Conservation (phyloP, 2,797 vertebrate species). For the Typhlichthys subterraneus region DNA sequence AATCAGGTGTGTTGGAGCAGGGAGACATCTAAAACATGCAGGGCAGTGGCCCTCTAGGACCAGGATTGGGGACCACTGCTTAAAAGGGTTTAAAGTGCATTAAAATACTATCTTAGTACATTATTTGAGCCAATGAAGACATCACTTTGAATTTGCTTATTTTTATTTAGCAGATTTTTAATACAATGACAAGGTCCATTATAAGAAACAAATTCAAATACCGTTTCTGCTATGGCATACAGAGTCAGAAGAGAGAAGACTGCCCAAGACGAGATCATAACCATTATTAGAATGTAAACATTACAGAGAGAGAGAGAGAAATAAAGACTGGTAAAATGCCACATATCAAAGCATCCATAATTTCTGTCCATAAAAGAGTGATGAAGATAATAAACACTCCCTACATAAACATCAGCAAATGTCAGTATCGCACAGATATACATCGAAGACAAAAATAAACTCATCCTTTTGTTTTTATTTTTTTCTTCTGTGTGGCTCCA, state of each 20-base stretch:
- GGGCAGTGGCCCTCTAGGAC: no score
- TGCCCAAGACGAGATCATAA: constrained; percentile 63
- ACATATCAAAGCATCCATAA: constrained; percentile 40
- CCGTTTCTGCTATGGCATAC: constrained; percentile 71
- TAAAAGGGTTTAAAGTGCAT: no score
- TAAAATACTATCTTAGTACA: no score
- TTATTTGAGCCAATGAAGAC: background rate
- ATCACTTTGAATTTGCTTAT: constrained; percentile 60
- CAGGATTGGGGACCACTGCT: no score
- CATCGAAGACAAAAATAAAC: constrained; percentile 75
- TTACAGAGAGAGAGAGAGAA: constrained; percentile 64
- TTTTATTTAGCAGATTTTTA: constrained; percentile 83
- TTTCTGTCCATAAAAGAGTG: constrained; percentile 66
- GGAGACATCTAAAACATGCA: no score
- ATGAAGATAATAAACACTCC: constrained; percentile 67
- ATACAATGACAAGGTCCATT: constrained; percentile 80
- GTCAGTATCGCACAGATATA: constrained; percentile 71
- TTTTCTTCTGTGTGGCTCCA: constrained; percentile 54
- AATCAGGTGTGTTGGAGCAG: no score
- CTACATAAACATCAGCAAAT: constrained; percentile 73
- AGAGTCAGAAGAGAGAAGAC: constrained; percentile 63
- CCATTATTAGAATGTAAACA: constrained; percentile 75
- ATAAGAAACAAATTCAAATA: constrained; percentile 78
- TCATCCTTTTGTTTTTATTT: constrained; percentile 41
- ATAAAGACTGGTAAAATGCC: constrained; percentile 44